Evolutionary conservation across 2,888 invertebrate genomes (phyloP).

Genomic region (Gastracanthus pulcherrimus): DNA sequence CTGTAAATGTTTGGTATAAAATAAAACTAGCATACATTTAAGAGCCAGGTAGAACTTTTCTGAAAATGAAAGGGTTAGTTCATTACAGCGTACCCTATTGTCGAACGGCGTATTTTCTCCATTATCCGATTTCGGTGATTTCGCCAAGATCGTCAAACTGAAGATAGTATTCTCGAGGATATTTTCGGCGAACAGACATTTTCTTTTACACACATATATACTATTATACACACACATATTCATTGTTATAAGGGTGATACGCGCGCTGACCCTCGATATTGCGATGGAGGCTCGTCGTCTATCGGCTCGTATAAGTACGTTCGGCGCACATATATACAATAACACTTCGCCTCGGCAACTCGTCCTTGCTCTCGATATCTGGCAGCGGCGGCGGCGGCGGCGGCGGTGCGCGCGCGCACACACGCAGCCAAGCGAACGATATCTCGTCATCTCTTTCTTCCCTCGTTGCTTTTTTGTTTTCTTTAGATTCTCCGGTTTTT

Average conservation of each 20-base stretch:
- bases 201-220: not conserved
- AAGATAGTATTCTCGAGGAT: too few species aligned
- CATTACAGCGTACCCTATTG: too few species aligned
- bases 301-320: not conserved
- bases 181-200: not conserved
- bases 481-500: not conserved
- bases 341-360: conserved; percentile 29
- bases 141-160: too few species aligned
- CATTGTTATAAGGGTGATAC: not conserved
- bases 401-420: not conserved
- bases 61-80: too few species aligned
- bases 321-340: not conserved
- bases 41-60: too few species aligned
- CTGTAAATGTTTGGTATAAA: too few species aligned
- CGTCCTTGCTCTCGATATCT: conserved; percentile 50
- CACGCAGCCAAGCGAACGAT: not conserved
- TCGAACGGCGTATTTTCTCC: too few species aligned
- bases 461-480: conserved; percentile 9
- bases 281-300: not conserved
- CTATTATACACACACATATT: not conserved
- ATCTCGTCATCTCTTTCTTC: not conserved
- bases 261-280: conserved; percentile 24
- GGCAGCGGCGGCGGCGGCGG: too few species aligned
- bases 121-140: too few species aligned
- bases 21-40: too few species aligned